A percentile compares a stretch with the other conserved stretches of the same genome.
phyloP scores from a whole-genome alignment of 2,888 invertebrate species.

The Temnothorax unifasciatus region DNA sequence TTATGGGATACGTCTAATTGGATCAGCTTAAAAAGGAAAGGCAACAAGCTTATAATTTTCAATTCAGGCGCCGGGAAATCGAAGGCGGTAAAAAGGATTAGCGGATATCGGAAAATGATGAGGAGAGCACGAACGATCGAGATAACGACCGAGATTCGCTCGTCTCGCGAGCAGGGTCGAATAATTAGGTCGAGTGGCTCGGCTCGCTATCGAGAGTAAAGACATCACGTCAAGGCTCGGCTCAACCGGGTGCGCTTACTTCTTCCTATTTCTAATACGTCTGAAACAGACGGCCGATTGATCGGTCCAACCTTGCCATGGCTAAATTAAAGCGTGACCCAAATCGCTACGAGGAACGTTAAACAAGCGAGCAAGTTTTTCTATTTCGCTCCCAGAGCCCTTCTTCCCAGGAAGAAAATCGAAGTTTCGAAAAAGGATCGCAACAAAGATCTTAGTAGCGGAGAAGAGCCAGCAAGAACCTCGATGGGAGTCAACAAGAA shows the following conservation, averaged over 20 bases:
- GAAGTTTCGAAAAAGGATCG: not conserved
- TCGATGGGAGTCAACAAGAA: not conserved
- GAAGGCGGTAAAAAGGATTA: constrained; percentile 9
- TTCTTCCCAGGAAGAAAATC: not conserved
- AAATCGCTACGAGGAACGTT: constrained; percentile 58
- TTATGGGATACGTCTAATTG: not conserved
- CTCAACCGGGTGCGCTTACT: constrained; percentile 65
- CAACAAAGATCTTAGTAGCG: not conserved
- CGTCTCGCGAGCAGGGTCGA: constrained; percentile 43
- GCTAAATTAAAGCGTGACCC: constrained; percentile 72
- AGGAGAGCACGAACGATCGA: constrained; percentile 11
- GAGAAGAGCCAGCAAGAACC: not conserved
- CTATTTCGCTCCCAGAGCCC: not conserved
- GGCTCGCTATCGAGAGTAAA: constrained; percentile 59
- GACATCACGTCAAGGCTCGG: constrained; percentile 39
- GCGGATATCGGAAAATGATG: constrained; percentile 21
- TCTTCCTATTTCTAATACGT: constrained; percentile 70
- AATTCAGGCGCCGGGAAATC: not conserved
- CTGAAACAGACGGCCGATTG: constrained; percentile 73
- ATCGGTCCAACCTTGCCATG: constrained; percentile 66
- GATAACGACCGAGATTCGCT: constrained; percentile 59
- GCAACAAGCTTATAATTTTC: constrained; percentile 7
- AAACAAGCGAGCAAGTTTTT: constrained; percentile 52
- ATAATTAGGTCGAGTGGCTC: constrained; percentile 74
- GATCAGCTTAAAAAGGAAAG: not conserved